Evolutionary conservation across 1,140 invertebrate genomes (phyloP), one percentile per base, ranked within the genome.

Genomic region (Cyphomyrmex costatus): DNA sequence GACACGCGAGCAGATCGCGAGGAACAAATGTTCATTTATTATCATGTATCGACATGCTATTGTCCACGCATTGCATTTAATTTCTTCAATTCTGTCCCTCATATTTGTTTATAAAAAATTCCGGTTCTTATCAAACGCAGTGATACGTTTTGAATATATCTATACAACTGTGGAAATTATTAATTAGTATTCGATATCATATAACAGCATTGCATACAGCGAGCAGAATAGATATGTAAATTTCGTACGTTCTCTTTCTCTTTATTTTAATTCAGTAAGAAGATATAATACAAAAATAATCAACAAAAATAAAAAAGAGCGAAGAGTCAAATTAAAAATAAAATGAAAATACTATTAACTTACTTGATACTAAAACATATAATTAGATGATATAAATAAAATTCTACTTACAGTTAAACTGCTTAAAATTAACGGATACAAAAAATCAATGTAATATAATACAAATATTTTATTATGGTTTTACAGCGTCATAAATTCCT

Each of bases 1-100:
- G 86, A 89, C 68, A 70, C 42, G 36, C 51, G 42, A 87, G 33
- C 74, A 80, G 68, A 60, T 49, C 53, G 77, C 79, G 76, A 87
- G 42, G 42, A 80, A 80, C 80, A 79, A 85, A 87, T 80, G 80
- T 87, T 80, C 89, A 89, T 90, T 90, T 87, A 89, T 90, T 89
- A 87, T 87, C 70, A 68, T 49, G 53, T 80, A 68, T 85, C 58
- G 71, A 10, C 14, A 24, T 46, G n/a, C 61, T 16, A 79, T 79
- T 79, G 60, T 79, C 27, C n/a, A 21, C 8, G 16, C 49, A 21
- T 68, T 30, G 46, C 46, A 79, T 42, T 79, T 79, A 51, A 46
- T 77, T 77, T 77, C 36, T 27, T 42, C 74, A 77, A 77, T 77
- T 60, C 36, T 8, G 51, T 61, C 27, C 27, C 36, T 77, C 56